Base-by-base conservation (phyloP, 2,113 vertebrate genomes). In the Chionomys nivalis region DNA sequence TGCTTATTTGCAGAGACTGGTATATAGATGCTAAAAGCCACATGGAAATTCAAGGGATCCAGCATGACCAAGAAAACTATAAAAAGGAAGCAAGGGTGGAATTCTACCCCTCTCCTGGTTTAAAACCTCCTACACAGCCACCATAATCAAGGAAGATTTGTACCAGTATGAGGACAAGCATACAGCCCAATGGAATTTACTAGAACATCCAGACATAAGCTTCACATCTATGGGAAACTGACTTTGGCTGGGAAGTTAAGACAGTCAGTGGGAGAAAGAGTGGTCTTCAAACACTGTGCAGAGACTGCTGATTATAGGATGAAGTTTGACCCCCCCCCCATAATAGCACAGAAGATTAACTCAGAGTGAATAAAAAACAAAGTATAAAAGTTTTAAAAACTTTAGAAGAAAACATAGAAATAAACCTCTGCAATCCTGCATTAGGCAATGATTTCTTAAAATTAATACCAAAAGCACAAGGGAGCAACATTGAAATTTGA, bases 81-180 rank as follows among this genome's bases (percentile, higher is more conserved):
- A 6, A 65, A 65, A 87, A 93, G 83, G 81, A 10, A 75, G 21
- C 4, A 63, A 93, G 58, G 5, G n/a, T 94, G 23, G n/a, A 85
- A 31, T 47, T 83, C 12, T 85, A 91, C 2, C 47, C 11, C 73
- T 83, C 31, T n/a, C 28, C 28, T 24, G 52, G 66, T 89, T 96
- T 90, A 24, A 94, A 92, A 94, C 8, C 72, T 96, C 81, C 44
- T 95, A 49, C 21, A 79, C 58, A 92, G 55, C 36, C 94, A 70
- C 1, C 72, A 2, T 65, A 63, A 73, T 88, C 65, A 85, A 92
- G 89, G 89, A 7, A 89, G 14, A 66, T 61, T 70, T 39, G 4
- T 93, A 28, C 42, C 65, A 28, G 16, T 36, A 52, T 76, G 66
- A 85, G 5, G 16, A 58, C 9, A 77, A 47, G 39, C 12, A 73